Evolutionary conservation across 2,113 vertebrate species (phyloP).

Genomic region (Eretmodus cyanostictus): DNA sequence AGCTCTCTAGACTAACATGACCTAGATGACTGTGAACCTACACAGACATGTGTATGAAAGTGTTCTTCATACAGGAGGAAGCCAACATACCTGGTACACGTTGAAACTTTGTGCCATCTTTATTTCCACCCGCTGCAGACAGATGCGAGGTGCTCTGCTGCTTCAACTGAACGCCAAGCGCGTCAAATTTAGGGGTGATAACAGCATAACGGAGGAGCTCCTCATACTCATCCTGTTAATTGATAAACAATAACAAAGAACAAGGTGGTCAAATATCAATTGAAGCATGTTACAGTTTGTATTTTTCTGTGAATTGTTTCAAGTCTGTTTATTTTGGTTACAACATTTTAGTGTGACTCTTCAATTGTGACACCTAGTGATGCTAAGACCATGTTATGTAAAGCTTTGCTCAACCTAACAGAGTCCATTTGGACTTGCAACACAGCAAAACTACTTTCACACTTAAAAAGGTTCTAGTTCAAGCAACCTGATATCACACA

Average conservation of each 20-base stretch:
- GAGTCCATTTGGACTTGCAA: not conserved
- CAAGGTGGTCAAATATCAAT: not conserved
- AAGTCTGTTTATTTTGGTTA: not conserved
- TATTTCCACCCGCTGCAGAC: slow-evolving; percentile 18
- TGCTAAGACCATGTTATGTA: not conserved
- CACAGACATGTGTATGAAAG: not conserved
- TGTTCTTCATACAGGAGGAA: not conserved
- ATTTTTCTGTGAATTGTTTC: not conserved
- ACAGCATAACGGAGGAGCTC: slow-evolving; percentile 80
- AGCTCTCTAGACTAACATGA: not conserved
- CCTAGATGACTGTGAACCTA: not conserved
- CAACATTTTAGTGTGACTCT: not conserved
- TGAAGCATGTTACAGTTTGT: not conserved
- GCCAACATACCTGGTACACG: slow-evolving; percentile 59
- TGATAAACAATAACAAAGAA: not conserved
- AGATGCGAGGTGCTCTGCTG: slow-evolving; percentile 46
- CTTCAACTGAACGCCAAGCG: slow-evolving; percentile 22
- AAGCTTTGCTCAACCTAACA: not conserved
- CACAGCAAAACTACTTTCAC: not conserved
- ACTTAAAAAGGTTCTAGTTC: not conserved
- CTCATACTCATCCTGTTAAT: slow-evolving; percentile 86
- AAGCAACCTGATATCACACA: not conserved
- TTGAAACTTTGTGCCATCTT: slow-evolving; percentile 36
- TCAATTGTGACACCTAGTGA: not conserved
- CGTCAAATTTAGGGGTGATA: slow-evolving; percentile 76